phyloP scores from a whole-genome alignment of 2,888 invertebrate species.

The Rhagophthalmus giganteus region DNA sequence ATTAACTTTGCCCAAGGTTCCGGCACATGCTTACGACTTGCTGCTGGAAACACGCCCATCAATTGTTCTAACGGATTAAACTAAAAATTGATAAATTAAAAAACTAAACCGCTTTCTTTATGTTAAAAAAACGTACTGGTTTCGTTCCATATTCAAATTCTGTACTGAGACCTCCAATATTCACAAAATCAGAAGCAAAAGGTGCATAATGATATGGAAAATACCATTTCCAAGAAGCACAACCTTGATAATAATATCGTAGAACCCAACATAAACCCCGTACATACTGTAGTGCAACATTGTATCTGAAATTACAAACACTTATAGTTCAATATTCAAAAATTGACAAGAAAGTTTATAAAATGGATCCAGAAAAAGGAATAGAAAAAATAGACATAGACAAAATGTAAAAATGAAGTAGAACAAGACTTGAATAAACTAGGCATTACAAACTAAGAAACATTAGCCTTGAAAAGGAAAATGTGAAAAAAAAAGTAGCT shows the following conservation, averaged over 20 bases:
- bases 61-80: conserved; percentile 97
- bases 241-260: conserved; percentile 98
- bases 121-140: conserved; percentile 70
- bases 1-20: conserved; percentile 91
- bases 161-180: conserved; percentile 82
- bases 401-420: too few species aligned
- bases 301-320: conserved; percentile 60
- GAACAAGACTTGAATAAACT: too few species aligned
- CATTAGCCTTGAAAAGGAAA: too few species aligned
- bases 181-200: conserved; percentile 97
- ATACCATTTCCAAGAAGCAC: conserved; percentile 99
- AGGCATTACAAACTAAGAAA: too few species aligned
- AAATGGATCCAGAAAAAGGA: too few species aligned
- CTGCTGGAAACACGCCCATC: conserved; percentile 99
- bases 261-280: conserved; percentile 97
- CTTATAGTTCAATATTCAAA: too few species aligned
- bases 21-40: conserved; percentile 92
- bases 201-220: conserved; percentile 99
- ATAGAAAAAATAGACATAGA: too few species aligned
- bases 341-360: too few species aligned
- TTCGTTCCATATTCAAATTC: conserved; percentile 85
- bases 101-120: not conserved
- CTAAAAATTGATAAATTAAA: conserved; percentile 55
- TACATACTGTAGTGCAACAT: conserved; percentile 93
- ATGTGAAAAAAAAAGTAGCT: too few species aligned